These are phyloP conservation scores for Cordilura impudica DNA, from an alignment of 2,888 invertebrate genomes.

Conservation along the genomic window DNA sequence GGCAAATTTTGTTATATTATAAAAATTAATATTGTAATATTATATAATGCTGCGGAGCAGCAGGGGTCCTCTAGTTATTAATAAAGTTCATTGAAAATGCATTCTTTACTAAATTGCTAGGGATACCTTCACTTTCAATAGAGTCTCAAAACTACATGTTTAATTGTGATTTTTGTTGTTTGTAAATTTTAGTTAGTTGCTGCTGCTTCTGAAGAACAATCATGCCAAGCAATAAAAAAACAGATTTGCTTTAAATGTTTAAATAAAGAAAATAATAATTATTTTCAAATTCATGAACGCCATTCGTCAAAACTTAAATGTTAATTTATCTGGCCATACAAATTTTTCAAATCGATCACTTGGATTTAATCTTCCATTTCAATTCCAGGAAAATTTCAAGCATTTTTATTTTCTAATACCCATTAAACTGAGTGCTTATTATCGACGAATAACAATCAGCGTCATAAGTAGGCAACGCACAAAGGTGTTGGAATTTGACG, in stretches of 20 bases:
- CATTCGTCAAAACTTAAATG: too few species aligned
- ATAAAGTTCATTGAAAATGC: too few species aligned
- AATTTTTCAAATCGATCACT: neutral
- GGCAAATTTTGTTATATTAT: too few species aligned
- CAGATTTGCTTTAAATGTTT: neutral
- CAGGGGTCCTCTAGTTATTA: too few species aligned
- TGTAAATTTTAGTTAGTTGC: slow-evolving; percentile 65
- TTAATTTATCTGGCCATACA: too few species aligned
- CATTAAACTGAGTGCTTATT: neutral
- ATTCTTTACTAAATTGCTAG: too few species aligned
- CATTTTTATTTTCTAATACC: neutral
- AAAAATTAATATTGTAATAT: too few species aligned
- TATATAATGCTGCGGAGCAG: too few species aligned
- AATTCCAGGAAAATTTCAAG: neutral
- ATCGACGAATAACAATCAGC: slow-evolving; percentile 5
- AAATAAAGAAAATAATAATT: too few species aligned
- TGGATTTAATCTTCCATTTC: slow-evolving; percentile 2
- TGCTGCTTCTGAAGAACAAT: slow-evolving; percentile 62
- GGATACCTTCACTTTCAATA: neutral
- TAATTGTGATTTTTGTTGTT: slow-evolving; percentile 64
- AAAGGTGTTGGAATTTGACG: slow-evolving; percentile 54
- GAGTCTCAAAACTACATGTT: neutral
- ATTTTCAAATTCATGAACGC: too few species aligned
- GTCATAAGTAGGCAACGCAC: neutral
- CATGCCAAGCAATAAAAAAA: neutral